These are phyloP conservation scores for Puffinus mauretanicus DNA, from an alignment of 2,113 vertebrate species.

Conservation along the genomic window DNA sequence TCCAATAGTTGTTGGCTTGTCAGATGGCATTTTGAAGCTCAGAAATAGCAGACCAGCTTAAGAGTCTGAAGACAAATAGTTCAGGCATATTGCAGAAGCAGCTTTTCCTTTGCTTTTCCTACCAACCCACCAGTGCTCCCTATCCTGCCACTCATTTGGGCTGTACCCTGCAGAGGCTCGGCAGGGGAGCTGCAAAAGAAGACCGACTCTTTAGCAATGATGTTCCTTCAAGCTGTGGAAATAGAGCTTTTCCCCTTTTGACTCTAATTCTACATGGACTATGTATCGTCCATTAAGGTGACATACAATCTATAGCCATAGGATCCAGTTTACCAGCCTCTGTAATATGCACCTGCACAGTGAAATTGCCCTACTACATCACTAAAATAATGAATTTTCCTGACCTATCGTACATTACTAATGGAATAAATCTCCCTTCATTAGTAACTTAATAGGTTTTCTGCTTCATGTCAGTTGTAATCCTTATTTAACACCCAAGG, in stretches of 20 bases:
- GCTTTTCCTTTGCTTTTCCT: background rate
- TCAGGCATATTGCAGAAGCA: background rate
- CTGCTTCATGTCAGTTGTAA: background rate
- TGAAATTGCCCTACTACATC: background rate
- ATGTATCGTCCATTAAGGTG: background rate
- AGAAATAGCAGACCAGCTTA: background rate
- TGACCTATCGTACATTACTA: background rate
- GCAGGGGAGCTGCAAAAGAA: background rate
- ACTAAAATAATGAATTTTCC: background rate
- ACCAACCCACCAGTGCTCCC: background rate
- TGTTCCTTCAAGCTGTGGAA: background rate
- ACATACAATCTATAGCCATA: background rate
- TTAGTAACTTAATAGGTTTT: background rate
- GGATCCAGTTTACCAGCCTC: background rate
- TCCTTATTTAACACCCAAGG: background rate
- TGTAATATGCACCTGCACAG: background rate
- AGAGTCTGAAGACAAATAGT: background rate
- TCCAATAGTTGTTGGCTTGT: background rate
- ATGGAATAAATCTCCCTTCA: background rate
- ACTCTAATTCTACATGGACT: background rate
- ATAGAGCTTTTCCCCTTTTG: background rate
- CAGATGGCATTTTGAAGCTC: background rate
- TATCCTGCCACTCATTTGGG: background rate
- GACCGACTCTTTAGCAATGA: background rate
- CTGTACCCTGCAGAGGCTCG: background rate